Conservation (phyloP, 2,113 vertebrate genomes). For the Neomonachus schauinslandi region DNA sequence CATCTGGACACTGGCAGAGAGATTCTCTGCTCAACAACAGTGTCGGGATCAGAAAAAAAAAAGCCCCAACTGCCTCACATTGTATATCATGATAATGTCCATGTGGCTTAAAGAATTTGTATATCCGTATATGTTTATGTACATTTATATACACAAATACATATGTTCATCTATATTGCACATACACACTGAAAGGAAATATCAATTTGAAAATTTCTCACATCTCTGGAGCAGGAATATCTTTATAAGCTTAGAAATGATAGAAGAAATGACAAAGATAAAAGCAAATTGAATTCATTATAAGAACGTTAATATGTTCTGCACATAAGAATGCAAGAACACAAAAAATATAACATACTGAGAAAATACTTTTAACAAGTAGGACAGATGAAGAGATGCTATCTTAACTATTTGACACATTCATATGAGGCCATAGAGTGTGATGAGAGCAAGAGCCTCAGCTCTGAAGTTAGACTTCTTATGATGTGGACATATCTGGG, state of each 20-base stretch:
- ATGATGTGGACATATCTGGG: too few relatives aligned
- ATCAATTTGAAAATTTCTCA: background rate
- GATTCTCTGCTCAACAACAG: background rate
- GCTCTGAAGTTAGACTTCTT: background rate
- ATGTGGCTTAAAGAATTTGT: background rate
- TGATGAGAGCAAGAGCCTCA: background rate
- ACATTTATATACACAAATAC: background rate
- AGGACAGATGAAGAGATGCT: background rate
- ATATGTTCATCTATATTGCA: background rate
- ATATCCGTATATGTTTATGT: background rate
- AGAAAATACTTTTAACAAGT: constrained; percentile 16
- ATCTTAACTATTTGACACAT: background rate
- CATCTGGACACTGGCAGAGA: constrained; percentile 5
- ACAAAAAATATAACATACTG: background rate
- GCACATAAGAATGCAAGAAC: background rate
- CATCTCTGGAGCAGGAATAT: background rate
- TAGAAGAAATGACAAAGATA: background rate
- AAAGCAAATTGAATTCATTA: background rate
- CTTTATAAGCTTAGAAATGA: background rate
- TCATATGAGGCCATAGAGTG: background rate
- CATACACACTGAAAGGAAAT: background rate
- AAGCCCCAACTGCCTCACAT: background rate
- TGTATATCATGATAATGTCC: background rate
- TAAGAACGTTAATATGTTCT: constrained; percentile 34
- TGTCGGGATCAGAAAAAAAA: background rate